These are phyloP conservation scores for Adelphocoris suturalis DNA, from an alignment of 2,888 invertebrate species.

Conservation along the genomic window DNA sequence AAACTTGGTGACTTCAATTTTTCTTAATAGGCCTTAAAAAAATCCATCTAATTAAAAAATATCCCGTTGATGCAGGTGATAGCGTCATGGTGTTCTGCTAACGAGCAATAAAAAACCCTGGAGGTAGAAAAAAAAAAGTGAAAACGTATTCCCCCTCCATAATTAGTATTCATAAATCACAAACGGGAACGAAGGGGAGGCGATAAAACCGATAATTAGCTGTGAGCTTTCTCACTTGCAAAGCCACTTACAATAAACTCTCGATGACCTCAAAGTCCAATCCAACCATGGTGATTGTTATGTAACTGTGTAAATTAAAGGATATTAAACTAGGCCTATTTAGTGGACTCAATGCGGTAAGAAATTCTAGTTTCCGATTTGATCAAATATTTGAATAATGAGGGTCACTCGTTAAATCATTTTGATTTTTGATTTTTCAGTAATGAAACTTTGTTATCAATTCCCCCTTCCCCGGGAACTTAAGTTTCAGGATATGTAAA, in stretches of 20 bases:
- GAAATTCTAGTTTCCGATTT: no score
- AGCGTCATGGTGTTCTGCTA: not conserved
- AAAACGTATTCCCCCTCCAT: not conserved
- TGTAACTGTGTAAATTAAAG: no score
- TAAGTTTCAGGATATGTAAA: no score
- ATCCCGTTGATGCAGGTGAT: constrained; percentile 16
- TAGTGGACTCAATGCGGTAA: no score
- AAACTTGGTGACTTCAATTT: not conserved
- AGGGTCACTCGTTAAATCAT: no score
- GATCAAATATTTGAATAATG: no score
- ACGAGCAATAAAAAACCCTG: constrained; percentile 10
- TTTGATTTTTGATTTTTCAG: no score
- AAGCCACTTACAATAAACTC: not conserved
- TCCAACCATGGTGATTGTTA: no score
- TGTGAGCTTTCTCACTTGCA: not conserved
- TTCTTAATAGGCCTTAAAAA: not conserved
- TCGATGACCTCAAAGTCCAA: no score
- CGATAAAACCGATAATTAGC: not conserved
- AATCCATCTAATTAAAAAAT: not conserved
- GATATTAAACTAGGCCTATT: no score
- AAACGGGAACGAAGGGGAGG: not conserved
- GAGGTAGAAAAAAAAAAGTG: not conserved
- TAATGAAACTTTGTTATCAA: no score
- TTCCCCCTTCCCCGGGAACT: no score
- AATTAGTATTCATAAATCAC: constrained; percentile 34